Conservation (phyloP, 2,797 vertebrate genomes). For the Phalloptychus januarius region DNA sequence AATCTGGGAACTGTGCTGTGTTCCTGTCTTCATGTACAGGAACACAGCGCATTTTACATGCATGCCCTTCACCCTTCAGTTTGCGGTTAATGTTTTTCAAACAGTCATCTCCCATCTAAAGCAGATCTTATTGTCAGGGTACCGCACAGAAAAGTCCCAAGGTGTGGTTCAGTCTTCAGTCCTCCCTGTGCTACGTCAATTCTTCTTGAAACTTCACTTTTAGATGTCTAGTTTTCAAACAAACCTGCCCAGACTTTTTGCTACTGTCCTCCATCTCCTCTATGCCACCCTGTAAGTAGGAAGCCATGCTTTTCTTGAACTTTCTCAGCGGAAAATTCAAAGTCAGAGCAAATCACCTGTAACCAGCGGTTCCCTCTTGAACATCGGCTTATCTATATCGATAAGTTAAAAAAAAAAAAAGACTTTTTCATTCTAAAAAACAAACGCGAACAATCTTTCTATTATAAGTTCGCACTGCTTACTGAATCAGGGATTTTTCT, state of each 20-base stretch:
- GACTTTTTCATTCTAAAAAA: background rate
- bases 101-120: background rate
- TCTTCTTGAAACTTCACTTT: background rate
- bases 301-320: conserved; percentile 27
- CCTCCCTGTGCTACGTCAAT: too few species aligned
- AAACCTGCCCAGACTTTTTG: background rate
- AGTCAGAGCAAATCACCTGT: background rate
- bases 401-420: background rate
- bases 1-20: background rate
- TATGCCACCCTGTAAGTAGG: background rate
- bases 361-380: background rate
- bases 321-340: background rate
- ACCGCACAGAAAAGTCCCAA: background rate
- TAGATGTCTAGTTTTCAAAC: background rate
- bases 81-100: background rate
- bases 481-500: background rate
- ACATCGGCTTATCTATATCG: background rate
- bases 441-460: background rate
- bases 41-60: background rate
- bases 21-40: too few species aligned
- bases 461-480: background rate
- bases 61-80: background rate
- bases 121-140: background rate
- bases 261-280: background rate
- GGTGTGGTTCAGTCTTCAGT: background rate